These are phyloP conservation scores for Caenorhabditis angaria DNA, from an alignment of 2,888 invertebrate species.

Conservation along the genomic window DNA sequence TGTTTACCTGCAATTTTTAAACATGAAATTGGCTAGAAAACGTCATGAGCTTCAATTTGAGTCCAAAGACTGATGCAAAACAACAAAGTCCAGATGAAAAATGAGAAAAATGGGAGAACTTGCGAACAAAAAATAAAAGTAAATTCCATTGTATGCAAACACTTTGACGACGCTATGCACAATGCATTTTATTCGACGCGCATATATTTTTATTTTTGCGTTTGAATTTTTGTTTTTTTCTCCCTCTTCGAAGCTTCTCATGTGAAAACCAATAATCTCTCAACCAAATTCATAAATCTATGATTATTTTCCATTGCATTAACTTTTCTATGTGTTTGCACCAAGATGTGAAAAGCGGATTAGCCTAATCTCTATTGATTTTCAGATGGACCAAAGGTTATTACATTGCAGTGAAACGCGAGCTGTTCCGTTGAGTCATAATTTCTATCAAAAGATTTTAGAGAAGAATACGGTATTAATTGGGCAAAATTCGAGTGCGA, in stretches of 20 bases:
- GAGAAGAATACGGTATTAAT: constrained; percentile 6
- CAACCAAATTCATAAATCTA: too few species aligned
- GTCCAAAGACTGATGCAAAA: too few species aligned
- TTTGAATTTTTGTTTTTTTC: background rate
- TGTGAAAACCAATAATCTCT: too few species aligned
- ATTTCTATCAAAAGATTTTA: constrained; percentile 32
- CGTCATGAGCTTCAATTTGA: too few species aligned
- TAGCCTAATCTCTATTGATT: background rate
- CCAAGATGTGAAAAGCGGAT: too few species aligned
- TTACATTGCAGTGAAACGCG: background rate
- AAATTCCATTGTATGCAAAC: background rate
- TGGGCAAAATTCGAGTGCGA: background rate
- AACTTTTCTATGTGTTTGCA: too few species aligned
- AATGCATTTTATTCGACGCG: background rate
- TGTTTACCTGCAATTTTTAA: background rate
- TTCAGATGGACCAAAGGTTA: background rate
- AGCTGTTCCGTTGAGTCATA: constrained; percentile 22
- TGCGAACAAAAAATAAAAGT: background rate
- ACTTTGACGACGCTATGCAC: background rate
- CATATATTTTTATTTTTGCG: background rate
- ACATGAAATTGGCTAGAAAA: background rate
- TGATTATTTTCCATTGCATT: too few species aligned
- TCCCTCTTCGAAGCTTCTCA: too few species aligned
- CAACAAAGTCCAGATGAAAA: background rate
- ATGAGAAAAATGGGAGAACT: background rate